These are phyloP conservation scores for Carlito syrichta DNA, from an alignment of 2,113 vertebrate species.

Conservation along the genomic window DNA sequence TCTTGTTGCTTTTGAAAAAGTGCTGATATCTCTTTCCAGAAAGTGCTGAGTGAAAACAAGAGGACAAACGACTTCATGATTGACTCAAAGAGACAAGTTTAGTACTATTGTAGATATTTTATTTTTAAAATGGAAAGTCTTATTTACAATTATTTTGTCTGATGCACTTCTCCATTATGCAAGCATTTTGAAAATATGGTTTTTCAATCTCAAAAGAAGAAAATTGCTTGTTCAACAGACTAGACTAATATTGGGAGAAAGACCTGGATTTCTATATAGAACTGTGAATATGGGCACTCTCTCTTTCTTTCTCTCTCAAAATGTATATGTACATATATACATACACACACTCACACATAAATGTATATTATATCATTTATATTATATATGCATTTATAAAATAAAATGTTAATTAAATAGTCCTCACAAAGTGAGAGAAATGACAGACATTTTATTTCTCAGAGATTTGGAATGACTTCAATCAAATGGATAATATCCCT, in stretches of 20 bases:
- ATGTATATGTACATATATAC: not conserved
- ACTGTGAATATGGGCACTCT: not conserved
- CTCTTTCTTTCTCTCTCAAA: not conserved
- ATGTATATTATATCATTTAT: too few species aligned
- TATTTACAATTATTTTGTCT: not conserved
- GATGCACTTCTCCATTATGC: not conserved
- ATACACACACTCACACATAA: too few species aligned
- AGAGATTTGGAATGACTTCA: constrained; percentile 7
- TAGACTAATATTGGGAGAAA: not conserved
- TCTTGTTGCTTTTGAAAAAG: not conserved
- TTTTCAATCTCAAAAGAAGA: not conserved
- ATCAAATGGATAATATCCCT: not conserved
- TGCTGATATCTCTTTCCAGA: not conserved
- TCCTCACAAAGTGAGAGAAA: not conserved
- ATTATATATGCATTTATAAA: rapidly evolving
- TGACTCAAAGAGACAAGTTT: not conserved
- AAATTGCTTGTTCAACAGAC: not conserved
- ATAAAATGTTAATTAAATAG: not conserved
- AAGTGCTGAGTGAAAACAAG: not conserved
- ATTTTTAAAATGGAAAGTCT: not conserved
- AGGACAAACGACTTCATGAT: not conserved
- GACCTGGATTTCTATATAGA: not conserved
- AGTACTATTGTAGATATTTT: not conserved
- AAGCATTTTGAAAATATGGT: not conserved
- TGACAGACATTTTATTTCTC: not conserved